Conservation (phyloP, 2,113 vertebrate genomes). For the Chaetorhynchus papuensis region DNA sequence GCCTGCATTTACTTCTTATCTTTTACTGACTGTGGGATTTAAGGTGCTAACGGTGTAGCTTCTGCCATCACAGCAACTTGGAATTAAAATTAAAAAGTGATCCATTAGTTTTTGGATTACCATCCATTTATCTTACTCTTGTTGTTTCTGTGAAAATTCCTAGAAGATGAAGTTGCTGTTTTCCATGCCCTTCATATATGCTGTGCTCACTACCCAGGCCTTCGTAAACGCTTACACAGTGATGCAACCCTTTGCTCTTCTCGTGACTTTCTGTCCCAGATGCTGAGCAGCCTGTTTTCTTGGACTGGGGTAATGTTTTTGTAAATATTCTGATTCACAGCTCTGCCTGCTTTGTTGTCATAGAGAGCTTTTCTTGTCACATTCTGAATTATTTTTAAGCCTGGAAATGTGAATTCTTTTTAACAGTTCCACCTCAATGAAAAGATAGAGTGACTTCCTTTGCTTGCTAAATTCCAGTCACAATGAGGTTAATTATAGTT, state of each 20-base stretch:
- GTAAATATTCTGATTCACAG: background rate
- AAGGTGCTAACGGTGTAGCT: background rate
- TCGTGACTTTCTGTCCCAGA: background rate
- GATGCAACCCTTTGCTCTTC: background rate
- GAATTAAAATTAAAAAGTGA: background rate
- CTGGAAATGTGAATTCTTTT: background rate
- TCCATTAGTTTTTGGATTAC: background rate
- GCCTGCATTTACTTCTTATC: background rate
- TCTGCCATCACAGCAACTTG: background rate
- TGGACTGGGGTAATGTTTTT: background rate
- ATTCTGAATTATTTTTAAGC: background rate
- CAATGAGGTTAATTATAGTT: background rate
- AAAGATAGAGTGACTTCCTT: background rate
- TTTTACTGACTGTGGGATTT: background rate
- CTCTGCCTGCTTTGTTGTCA: background rate
- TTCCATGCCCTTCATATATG: background rate
- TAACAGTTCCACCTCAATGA: background rate
- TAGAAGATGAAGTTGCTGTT: background rate
- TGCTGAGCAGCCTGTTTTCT: background rate
- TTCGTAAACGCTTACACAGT: background rate
- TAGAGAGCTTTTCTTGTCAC: background rate
- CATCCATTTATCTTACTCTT: background rate
- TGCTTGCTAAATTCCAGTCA: background rate
- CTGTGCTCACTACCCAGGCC: fast-evolving
- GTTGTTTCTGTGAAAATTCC: background rate